A percentile compares a stretch with the other conserved stretches of the same genome.
These are phyloP conservation scores for Bombyx mori DNA, from an alignment of 1,140 invertebrate genomes.

Conservation along the genomic window ASM3026992v2 NC_085107.1:7085001-7085500, in stretches of 20 bases:
- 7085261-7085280: conserved; percentile 6
- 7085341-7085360: no score
- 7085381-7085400: no score
- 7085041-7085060: not conserved
- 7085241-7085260: conserved; percentile 20
- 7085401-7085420: no score
- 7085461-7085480: no score
- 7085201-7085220: conserved; percentile 60
- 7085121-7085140: conserved; percentile 49
- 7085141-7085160: conserved; percentile 68
- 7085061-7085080: conserved; percentile 25
- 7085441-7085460: no score
- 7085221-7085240: conserved; percentile 33
- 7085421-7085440: no score
- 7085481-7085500: no score
- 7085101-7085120: conserved; percentile 58
- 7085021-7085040: conserved; percentile 56
- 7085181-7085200: conserved; percentile 66
- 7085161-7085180: conserved; percentile 70
- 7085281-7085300: not conserved
- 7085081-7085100: conserved; percentile 48
- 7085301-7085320: no score
- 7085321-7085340: no score
- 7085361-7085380: no score
- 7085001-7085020: no score